These are phyloP conservation scores for Podarcis lilfordi DNA, from an alignment of 2,797 vertebrate genomes.

Conservation along the genomic window DNA sequence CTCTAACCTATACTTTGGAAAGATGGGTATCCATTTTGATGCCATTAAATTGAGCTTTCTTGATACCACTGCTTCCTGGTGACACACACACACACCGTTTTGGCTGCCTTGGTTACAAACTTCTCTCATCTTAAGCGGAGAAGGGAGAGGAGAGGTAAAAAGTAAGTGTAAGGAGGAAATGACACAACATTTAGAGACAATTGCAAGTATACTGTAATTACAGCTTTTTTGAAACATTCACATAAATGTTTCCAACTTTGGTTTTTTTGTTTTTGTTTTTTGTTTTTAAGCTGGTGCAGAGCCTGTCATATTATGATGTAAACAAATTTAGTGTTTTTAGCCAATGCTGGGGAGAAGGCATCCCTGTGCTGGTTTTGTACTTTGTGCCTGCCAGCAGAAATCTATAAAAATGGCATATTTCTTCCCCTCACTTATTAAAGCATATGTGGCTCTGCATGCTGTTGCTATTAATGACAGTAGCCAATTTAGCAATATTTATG, in stretches of 20 bases:
- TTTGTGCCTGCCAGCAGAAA: not conserved
- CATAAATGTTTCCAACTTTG: fast-evolving
- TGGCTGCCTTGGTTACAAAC: constrained; percentile 3
- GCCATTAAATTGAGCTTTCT: constrained; percentile 7
- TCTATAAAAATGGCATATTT: not conserved
- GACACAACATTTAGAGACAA: not conserved
- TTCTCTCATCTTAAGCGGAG: not conserved
- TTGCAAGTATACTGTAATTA: fast-evolving
- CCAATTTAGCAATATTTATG: not conserved
- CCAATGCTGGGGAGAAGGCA: not conserved
- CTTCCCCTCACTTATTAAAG: not conserved
- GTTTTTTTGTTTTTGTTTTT: not conserved
- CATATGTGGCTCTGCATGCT: not conserved
- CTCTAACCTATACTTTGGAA: not conserved
- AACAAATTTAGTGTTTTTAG: not conserved
- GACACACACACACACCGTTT: not conserved
- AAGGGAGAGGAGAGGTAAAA: not conserved
- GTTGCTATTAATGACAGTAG: not conserved
- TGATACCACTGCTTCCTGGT: constrained; percentile 26
- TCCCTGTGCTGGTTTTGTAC: not conserved
- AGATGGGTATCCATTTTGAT: not conserved
- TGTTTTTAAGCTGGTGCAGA: fast-evolving
- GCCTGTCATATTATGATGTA: not conserved
- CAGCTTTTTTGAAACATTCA: not conserved
- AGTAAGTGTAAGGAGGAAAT: not conserved